A percentile compares a stretch with the other conserved stretches of the same genome.
Conservation (phyloP, 2,888 invertebrate species). For the Sphecodes monilicornis region DNA sequence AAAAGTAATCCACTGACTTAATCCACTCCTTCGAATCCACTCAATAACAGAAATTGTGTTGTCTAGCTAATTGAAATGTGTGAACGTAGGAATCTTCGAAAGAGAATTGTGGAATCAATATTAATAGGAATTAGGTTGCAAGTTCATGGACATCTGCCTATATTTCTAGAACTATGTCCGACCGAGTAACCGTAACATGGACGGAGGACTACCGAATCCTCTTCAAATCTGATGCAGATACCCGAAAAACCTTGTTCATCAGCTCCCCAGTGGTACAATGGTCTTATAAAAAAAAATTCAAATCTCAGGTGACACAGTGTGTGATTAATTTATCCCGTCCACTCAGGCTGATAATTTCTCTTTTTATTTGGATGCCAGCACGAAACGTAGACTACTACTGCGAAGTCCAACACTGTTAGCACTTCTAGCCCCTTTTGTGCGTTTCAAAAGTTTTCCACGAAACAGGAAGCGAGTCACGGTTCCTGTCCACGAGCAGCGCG, state of each 20-base stretch:
- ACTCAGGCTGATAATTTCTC: neutral
- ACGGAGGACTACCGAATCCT: too few species aligned
- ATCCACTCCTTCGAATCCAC: neutral
- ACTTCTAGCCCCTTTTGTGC: constrained; percentile 17
- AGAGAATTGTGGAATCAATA: too few species aligned
- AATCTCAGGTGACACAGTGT: neutral
- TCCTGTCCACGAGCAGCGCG: constrained; percentile 14
- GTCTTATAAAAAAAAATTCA: too few species aligned
- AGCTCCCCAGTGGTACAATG: too few species aligned
- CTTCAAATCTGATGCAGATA: too few species aligned
- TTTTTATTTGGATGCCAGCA: constrained; percentile 8
- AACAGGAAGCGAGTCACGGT: neutral
- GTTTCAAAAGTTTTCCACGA: constrained; percentile 26
- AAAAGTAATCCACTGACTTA: neutral
- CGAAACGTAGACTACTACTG: constrained; percentile 36
- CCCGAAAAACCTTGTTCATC: too few species aligned
- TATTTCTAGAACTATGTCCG: too few species aligned
- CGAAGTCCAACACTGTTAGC: constrained; percentile 40
- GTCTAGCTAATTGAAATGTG: too few species aligned
- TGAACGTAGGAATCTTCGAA: too few species aligned
- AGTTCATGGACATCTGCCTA: too few species aligned
- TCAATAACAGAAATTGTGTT: neutral
- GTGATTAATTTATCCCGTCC: neutral
- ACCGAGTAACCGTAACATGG: too few species aligned
- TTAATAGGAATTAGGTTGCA: too few species aligned